Evolutionary conservation across 2,113 vertebrate species (phyloP).

Genomic region (Zapus hudsonius): DNA sequence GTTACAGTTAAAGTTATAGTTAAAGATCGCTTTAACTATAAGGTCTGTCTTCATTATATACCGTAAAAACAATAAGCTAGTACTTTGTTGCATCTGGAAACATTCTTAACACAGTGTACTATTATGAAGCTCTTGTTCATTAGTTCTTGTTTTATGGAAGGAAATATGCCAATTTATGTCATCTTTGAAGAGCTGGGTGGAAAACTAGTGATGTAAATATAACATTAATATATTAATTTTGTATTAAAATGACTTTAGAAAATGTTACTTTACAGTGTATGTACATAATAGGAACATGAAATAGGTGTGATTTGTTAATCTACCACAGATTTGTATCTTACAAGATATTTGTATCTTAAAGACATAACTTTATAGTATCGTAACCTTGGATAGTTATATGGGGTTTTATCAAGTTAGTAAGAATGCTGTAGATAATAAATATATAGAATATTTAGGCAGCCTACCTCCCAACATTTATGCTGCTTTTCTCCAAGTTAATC

Average conservation of each 20-base stretch:
- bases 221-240: neutral
- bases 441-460: constrained; percentile 5
- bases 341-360: constrained; percentile 19
- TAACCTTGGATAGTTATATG: neutral
- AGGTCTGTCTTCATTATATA: constrained; percentile 40
- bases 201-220: neutral
- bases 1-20: too few species aligned
- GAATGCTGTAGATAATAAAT: neutral
- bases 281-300: neutral
- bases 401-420: neutral
- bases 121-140: neutral
- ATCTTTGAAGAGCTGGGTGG: constrained; percentile 1
- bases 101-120: neutral
- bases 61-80: neutral
- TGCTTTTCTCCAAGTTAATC: constrained; percentile 35
- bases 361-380: constrained; percentile 14
- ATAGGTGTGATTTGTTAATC: neutral
- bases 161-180: neutral
- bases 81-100: neutral
- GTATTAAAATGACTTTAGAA: neutral
- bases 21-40: constrained; percentile 9
- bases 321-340: neutral
- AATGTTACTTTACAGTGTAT: neutral
- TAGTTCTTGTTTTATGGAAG: neutral
- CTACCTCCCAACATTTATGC: neutral